Percentiles rank a stretch among this genome's conserved stretches.
Evolutionary conservation across 1,140 invertebrate species (phyloP).

Genomic region (Vanessa tameamea): DNA sequence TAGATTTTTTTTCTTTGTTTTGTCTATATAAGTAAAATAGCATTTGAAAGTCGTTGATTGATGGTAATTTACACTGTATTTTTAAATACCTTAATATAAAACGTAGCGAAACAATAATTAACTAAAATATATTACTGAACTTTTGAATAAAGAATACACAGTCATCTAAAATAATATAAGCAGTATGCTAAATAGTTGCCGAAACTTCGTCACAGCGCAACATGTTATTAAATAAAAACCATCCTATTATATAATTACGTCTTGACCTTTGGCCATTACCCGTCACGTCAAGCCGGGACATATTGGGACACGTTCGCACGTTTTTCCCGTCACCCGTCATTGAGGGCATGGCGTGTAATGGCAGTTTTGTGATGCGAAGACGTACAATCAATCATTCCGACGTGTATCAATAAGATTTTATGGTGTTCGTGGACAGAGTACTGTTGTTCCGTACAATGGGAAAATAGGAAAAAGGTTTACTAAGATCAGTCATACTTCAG

Average conservation of each 20-base stretch:
- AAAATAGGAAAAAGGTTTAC: conserved; percentile 3
- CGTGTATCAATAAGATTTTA: conserved; percentile 28
- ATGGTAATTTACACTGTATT: too few relatives aligned
- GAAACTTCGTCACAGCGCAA: neutral
- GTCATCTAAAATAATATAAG: neutral
- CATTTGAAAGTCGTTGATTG: too few relatives aligned
- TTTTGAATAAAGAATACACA: too few relatives aligned
- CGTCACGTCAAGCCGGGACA: conserved; percentile 1
- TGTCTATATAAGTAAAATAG: too few relatives aligned
- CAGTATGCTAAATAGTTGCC: neutral
- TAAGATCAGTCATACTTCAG: neutral
- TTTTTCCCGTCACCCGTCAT: conserved; percentile 21
- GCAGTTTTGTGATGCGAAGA: conserved; percentile 29
- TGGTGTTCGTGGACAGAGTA: conserved; percentile 1
- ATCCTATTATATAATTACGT: neutral
- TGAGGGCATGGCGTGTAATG: conserved; percentile 47
- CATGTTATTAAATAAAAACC: conserved; percentile 1
- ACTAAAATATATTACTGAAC: too few relatives aligned
- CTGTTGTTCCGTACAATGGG: conserved; percentile 5
- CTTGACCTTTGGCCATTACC: neutral
- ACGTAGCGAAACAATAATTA: too few relatives aligned
- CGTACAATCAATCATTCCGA: conserved; percentile 46
- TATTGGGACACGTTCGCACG: conserved; percentile 12
- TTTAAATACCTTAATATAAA: too few relatives aligned
- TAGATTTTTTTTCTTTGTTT: too few relatives aligned